Evolutionary conservation across 2,113 vertebrate species (phyloP), one percentile per base, ranked within the genome.

Genomic region (Steatornis caripensis): DNA sequence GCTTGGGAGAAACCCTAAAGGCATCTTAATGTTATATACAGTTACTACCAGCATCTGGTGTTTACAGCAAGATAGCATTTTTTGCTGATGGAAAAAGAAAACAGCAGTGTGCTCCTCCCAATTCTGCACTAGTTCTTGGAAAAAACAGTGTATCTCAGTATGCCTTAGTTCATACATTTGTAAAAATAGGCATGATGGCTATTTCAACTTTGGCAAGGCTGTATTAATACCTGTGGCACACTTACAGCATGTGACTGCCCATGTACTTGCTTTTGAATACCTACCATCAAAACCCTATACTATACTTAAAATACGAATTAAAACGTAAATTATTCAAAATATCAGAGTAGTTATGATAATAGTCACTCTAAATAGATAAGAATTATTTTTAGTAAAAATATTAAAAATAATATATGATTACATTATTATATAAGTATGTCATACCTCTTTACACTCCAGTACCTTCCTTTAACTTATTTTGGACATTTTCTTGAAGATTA

Each of bases 31-130:
- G 91, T 93, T 95, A 95, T 49, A 92, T 94, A 96, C 84, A 45
- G 92, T 89, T 95, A 92, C 92, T 95, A 95, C 58, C 87, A 95
- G 94, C 97, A 96, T 95, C 96, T 97, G 94, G 89, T 97, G 94
- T 97, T 97, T 97, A 97, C 91, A 94, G 87, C 84, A 72, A 95
- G 96, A 91, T 16, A 85, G 57, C 70, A 61, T 76, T 95, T 97
- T 96, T 93, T 95, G 84, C 93, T 95, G 96, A 95, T 91, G 94
- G 87, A 82, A 91, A 88, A 91, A 87, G 87, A 94, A 92, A 96
- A 82, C 45, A 92, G 83, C 88, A 84, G 48, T 2, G 4, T 49
- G 77, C 69, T 84, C 66, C 84, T 91, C 87, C 84, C 66, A 85
- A 0, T 53, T 91, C 61, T 91, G 72, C 65, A 77, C 41, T 34